Conservation (phyloP, 2,888 invertebrate genomes). For the Cheilosia soror region DNA sequence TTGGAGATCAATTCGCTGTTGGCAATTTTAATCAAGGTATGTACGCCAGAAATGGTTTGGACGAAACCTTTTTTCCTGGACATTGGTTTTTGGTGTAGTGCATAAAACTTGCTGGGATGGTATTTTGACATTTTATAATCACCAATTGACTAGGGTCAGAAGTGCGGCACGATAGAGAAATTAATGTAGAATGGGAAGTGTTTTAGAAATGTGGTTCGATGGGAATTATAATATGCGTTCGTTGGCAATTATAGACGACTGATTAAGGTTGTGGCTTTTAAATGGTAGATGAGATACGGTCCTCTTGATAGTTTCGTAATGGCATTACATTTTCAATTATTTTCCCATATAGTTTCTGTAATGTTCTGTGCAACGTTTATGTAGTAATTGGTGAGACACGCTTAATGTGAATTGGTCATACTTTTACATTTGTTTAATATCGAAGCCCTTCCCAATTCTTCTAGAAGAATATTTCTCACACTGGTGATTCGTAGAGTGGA, state of each 20-base stretch:
- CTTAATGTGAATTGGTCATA: too few relatives aligned
- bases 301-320: not conserved
- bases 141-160: not conserved
- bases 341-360: too few relatives aligned
- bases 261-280: slow-evolving; percentile 35
- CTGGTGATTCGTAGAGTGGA: too few relatives aligned
- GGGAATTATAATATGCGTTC: slow-evolving; percentile 14
- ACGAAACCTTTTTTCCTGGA: slow-evolving; percentile 10
- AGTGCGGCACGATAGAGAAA: not conserved
- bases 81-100: slow-evolving; percentile 25
- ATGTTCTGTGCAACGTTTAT: too few relatives aligned
- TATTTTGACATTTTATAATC: slow-evolving; percentile 15
- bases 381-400: too few relatives aligned
- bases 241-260: slow-evolving; percentile 19
- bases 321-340: not conserved
- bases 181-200: not conserved
- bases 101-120: not conserved
- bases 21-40: slow-evolving; percentile 82
- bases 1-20: slow-evolving; percentile 80
- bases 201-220: not conserved
- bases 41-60: slow-evolving; percentile 30
- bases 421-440: too few relatives aligned
- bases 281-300: not conserved
- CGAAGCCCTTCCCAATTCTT: too few relatives aligned
- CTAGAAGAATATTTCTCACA: too few relatives aligned